phyloP scores from a whole-genome alignment of 2,797 vertebrate genomes.

The Steatocranus sp. region DNA sequence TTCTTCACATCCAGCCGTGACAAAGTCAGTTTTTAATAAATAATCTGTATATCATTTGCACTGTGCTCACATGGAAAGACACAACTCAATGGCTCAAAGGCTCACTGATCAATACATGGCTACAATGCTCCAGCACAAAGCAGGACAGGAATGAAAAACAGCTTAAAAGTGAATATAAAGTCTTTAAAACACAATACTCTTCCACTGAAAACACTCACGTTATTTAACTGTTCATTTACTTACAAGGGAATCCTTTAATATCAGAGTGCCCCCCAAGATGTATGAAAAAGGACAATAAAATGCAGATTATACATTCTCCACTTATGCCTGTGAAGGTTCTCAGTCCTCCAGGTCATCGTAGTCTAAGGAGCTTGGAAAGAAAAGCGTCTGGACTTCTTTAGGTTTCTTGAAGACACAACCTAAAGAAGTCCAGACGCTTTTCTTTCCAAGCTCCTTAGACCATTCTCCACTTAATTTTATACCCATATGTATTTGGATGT shows the following conservation, averaged over 20 bases:
- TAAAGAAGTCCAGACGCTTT: neutral
- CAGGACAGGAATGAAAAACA: neutral
- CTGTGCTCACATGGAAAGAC: neutral
- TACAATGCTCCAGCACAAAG: neutral
- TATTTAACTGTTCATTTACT: neutral
- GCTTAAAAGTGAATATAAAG: neutral
- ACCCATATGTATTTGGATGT: neutral
- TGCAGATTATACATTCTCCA: neutral
- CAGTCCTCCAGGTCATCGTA: neutral
- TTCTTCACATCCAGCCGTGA: neutral
- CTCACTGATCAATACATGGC: neutral
- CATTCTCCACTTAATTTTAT: neutral
- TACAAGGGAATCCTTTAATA: neutral
- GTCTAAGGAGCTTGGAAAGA: neutral
- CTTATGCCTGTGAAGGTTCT: neutral
- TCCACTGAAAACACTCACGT: neutral
- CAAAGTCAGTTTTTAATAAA: neutral
- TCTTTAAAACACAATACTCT: neutral
- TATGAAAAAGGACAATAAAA: neutral
- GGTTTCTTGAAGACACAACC: neutral
- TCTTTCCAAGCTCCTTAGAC: neutral
- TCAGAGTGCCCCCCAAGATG: neutral
- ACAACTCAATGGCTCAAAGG: neutral
- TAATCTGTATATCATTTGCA: neutral
- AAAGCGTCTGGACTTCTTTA: neutral